These are phyloP conservation scores for Pandemis corylana DNA, from an alignment of 2,888 invertebrate genomes.

Conservation along the genomic window DNA sequence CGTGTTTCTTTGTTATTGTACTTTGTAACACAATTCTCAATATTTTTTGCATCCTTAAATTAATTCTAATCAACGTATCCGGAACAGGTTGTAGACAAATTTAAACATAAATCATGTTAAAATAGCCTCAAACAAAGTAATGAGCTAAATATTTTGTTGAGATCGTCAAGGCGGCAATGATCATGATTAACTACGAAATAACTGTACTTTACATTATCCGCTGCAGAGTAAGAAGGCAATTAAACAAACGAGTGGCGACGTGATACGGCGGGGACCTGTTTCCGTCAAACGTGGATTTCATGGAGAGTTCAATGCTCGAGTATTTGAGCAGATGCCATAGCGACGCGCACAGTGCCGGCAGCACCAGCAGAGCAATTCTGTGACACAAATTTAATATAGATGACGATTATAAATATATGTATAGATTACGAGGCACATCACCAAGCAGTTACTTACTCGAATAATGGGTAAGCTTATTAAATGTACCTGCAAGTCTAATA, in stretches of 20 bases:
- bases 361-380: conserved; percentile 19
- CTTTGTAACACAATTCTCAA: background rate
- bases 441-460: background rate
- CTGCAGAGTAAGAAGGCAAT: conserved; percentile 48
- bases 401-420: background rate
- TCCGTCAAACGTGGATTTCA: conserved; percentile 65
- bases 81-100: conserved; percentile 8
- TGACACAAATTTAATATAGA: background rate
- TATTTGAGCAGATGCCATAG: conserved; percentile 66
- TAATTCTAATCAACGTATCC: background rate
- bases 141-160: background rate
- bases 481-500: background rate
- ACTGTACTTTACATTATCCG: conserved; percentile 24
- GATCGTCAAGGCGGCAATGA: background rate
- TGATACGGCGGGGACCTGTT: conserved; percentile 60
- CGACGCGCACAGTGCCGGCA: conserved; percentile 46
- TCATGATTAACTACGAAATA: conserved; percentile 11
- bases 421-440: background rate
- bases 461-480: background rate
- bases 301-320: conserved; percentile 71
- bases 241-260: conserved; percentile 52
- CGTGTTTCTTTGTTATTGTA: conserved; percentile 36
- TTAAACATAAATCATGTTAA: background rate
- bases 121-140: background rate
- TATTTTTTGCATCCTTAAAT: conserved; percentile 8